phyloP scores from a whole-genome alignment of 2,888 invertebrate genomes.

The Sminthurinus aureus region DNA sequence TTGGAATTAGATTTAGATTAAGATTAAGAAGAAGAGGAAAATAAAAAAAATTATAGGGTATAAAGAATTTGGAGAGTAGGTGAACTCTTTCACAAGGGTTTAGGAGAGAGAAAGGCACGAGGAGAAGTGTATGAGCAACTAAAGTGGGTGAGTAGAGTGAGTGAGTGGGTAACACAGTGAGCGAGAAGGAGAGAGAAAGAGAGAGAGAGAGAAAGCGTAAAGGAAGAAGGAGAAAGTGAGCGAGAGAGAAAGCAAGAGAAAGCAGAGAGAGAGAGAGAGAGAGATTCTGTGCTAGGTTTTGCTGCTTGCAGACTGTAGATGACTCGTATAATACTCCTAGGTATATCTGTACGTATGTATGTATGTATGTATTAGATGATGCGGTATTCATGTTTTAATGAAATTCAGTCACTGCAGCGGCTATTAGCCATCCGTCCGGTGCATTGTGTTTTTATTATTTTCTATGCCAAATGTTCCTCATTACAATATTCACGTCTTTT shows the following conservation, averaged over 20 bases:
- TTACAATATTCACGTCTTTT: constrained; percentile 1
- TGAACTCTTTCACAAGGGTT: not conserved
- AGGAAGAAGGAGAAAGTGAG: not conserved
- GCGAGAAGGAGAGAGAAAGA: not conserved
- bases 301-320: not conserved
- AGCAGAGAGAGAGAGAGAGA: not conserved
- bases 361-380: not conserved
- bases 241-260: not conserved
- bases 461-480: not conserved
- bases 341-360: too few species aligned
- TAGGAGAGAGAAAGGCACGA: not conserved
- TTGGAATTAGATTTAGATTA: too few species aligned
- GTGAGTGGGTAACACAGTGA: not conserved
- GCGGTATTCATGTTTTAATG: constrained; percentile 7
- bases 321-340: too few species aligned
- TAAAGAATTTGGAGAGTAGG: not conserved
- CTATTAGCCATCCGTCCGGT: not conserved
- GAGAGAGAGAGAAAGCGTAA: not conserved
- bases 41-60: not conserved
- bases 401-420: constrained; percentile 20
- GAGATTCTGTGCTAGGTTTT: not conserved
- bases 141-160: not conserved
- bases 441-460: not conserved
- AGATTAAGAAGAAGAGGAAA: not conserved
- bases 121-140: not conserved